phyloP scores from a whole-genome alignment of 2,797 vertebrate genomes.

The Huso huso region DNA sequence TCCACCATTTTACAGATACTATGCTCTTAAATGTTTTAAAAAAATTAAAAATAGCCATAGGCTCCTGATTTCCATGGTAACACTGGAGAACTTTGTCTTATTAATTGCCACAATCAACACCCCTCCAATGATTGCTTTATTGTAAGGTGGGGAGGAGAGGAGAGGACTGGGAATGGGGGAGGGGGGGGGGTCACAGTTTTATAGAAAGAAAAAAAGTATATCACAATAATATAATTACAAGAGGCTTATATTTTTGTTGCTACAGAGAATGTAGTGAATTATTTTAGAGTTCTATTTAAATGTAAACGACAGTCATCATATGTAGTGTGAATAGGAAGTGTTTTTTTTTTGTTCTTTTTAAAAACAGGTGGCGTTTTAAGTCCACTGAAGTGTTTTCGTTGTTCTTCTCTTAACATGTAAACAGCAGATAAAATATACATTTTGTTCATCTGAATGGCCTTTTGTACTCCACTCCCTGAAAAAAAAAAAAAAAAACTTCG shows the following conservation, averaged over 20 bases:
- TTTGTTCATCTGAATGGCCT: conserved; percentile 54
- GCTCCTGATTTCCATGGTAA: conserved; percentile 12
- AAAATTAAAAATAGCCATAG: background rate
- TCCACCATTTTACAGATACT: background rate
- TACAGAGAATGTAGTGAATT: background rate
- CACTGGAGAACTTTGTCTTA: conserved; percentile 27
- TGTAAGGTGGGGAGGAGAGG: background rate
- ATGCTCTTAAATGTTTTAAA: background rate
- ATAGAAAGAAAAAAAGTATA: background rate
- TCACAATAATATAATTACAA: background rate
- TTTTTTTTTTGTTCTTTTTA: conserved; percentile 27
- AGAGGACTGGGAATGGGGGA: no score
- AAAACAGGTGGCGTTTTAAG: conserved; percentile 8
- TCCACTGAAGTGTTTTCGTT: conserved; percentile 35
- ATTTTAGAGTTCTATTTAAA: background rate
- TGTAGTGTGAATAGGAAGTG: background rate
- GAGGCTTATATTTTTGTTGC: background rate
- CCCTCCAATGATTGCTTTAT: background rate
- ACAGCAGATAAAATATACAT: conserved; percentile 46
- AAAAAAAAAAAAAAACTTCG: conserved; percentile 24
- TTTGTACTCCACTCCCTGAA: conserved; percentile 31
- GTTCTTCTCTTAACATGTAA: conserved; percentile 46
- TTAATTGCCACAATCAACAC: background rate
- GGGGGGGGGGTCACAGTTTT: background rate
- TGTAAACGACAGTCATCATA: background rate